Evolutionary conservation across 2,888 invertebrate genomes (phyloP), one percentile per base, ranked within the genome.

Genomic region (Dryobota labecula): DNA sequence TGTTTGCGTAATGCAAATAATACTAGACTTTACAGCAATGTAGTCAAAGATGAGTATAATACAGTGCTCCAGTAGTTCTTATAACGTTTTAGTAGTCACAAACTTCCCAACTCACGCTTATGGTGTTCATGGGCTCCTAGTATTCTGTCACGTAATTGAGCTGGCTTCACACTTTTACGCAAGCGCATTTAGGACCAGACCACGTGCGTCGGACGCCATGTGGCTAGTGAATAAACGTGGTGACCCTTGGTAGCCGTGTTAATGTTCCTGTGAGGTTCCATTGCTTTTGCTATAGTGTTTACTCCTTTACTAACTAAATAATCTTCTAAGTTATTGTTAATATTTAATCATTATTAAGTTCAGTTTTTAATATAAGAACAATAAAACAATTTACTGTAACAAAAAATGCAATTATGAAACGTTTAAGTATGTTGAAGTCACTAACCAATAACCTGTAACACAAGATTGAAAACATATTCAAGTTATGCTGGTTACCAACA

Each of bases 151-250:
- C 41, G 53, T 54, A 56, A 11, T 41, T 41, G 4, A 30, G 41
- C 38, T 30, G 30, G 9, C 56, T 64, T 41, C 30, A 30, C 30
- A 41, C 30, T 56, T 30, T 41, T 15, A 41, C 64, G 57, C 64
- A 65, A 33, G 57, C 57, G 64, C 64, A 43, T n/a, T 57, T 11
- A 43, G 7, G 7, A 43, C 11, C n/a, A 41, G 11, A 4, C 33
- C 64, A 57, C 41, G 41, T 65, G 57, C 2, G 49, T 49, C 11
- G 13, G 47, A 11, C 24, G 18, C n/a, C 36, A 36, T 11, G 36
- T 24, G 47, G 49, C 11, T 15, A 24, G 0, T 24, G 2, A 18
- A 20, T 36, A 61, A 47, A 47, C 33, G 6, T 36, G 33, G 47
- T 60, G 0, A 18, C 13, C 30, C 20, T 43, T 60, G 13, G 43